Evolutionary conservation across 2,113 vertebrate genomes (phyloP).

Genomic region (Plestiodon gilberti): DNA sequence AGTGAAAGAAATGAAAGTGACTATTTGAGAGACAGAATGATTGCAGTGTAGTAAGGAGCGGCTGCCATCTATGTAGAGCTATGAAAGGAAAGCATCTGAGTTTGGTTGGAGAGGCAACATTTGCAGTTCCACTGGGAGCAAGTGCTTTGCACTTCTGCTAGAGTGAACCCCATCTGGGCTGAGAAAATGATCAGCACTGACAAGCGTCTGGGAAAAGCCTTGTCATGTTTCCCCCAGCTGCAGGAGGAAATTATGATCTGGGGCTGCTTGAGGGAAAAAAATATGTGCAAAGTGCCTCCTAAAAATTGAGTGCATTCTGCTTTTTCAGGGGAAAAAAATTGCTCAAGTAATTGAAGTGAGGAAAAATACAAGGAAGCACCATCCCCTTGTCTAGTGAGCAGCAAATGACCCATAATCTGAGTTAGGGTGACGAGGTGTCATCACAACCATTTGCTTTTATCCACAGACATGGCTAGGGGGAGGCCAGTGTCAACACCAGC

Average conservation of each 20-base stretch:
- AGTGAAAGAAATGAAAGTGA: neutral
- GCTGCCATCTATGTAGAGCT: neutral
- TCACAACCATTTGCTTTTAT: constrained; percentile 16
- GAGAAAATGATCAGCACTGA: constrained; percentile 53
- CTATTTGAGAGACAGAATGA: neutral
- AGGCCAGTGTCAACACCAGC: neutral
- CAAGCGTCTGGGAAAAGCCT: constrained; percentile 36
- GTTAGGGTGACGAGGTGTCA: constrained; percentile 36
- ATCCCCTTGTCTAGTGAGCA: constrained; percentile 24
- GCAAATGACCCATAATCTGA: constrained; percentile 41
- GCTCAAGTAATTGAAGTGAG: constrained; percentile 46
- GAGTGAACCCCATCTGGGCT: constrained; percentile 45
- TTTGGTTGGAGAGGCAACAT: constrained; percentile 16
- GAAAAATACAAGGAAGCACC: constrained; percentile 36
- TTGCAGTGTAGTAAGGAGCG: neutral
- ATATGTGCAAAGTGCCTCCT: constrained; percentile 31
- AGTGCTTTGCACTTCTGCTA: constrained; percentile 44
- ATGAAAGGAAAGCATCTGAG: constrained; percentile 3
- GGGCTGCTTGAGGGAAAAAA: constrained; percentile 52
- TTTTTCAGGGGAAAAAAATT: constrained; percentile 42
- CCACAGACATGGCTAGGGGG: neutral
- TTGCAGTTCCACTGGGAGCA: constrained; percentile 19
- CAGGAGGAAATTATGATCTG: constrained; percentile 6
- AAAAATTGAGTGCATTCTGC: constrained; percentile 22
- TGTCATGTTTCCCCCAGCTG: constrained; percentile 44